Evolutionary conservation across 2,888 invertebrate species (phyloP), one percentile per base, ranked within the genome.

Genomic region (Leptinotarsa juncta): DNA sequence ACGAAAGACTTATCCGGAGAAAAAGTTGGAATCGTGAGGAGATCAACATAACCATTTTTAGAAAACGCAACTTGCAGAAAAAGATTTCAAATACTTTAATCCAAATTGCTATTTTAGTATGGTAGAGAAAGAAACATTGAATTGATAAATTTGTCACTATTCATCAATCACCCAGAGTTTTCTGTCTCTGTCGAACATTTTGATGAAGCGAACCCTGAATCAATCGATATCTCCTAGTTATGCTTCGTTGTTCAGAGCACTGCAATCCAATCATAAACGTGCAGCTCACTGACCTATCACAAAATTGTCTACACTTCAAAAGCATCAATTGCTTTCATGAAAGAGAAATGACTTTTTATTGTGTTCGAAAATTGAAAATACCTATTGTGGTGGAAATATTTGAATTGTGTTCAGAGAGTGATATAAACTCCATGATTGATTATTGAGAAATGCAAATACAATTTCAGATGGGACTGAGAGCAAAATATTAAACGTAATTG

Each of bases 281-380:
- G 26, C 62, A 42, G 42, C 62, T n/a, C 62, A 62, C 62, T 62
- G 62, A 32, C 32, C 62, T 62, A 62, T 62, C 7, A 62, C 62
- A 62, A 62, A 62, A 62, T 62, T 32, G 62, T 16, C 7, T n/a
- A n/a, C 15, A 57, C 62, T 32, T 62, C 62, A 62, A 62, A 62
- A 62, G 62, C 62, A 32, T 62, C 62, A 62, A 32, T 42, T 32
- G 42, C 62, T 62, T 62, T 42, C 32, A 42, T 62, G 32, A 26
- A 4, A 62, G 32, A 42, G 42, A 5, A 62, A 62, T 26, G n/a
- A 4, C 32, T 15, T 62, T 26, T 42, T 12, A 62, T 62, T 62
- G 62, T 62, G 26, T 42, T n/a, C 42, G 42, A 42, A 42, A 32
- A 62, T 62, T 62, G 42, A 62, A 62, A 57, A 42, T 42, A 42